Evolutionary conservation across 2,113 vertebrate genomes (phyloP), one percentile per base, ranked within the genome.

Genomic region (Entelurus aequoreus): DNA sequence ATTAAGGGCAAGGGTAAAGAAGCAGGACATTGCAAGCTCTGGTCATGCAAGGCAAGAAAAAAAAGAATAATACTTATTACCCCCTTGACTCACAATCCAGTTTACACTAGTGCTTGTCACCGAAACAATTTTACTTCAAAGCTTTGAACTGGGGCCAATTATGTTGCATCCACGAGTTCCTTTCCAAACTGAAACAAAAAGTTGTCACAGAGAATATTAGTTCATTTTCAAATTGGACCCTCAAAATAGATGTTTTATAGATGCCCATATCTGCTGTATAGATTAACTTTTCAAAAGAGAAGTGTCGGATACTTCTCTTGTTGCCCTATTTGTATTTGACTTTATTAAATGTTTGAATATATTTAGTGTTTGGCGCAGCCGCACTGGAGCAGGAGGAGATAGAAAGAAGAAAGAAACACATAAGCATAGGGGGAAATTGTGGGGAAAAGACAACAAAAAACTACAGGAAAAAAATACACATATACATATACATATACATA

Each of bases 51-150:
- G 66, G 60, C 57, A 47, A 65, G 48, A 67, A 57, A 66, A 59
- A 59, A 75, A 71, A 76, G 75, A 67, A 75, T 73, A 63, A 66
- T 76, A 75, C 62, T 65, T 79, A 80, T 78, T 84, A 82, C 75
- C 77, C 78, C 74, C 70, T 83, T 78, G 63, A 88, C 82, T 84
- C 70, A 61, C 78, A 83, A 87, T 86, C 83, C 82, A 85, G 78
- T 83, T 83, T 84, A 81, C 75, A 78, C 79, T 79, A 75, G 80
- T 84, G 40, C 53, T 76, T 74, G 72, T 84, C 81, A 77, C 74
- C 71, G 76, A 79, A 68, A 79, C 79, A 86, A 86, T 89, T 88
- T 85, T 50, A 88, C 86, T 80, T 88, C 82, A 89, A 88, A 88
- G 82, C 74, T 80, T 84, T 78, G 81, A 80, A 74, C 59, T 65